Percentiles rank a stretch among this genome's conserved stretches.
Evolutionary conservation across 2,797 vertebrate genomes (phyloP).

Genomic region (Selene dorsalis): DNA sequence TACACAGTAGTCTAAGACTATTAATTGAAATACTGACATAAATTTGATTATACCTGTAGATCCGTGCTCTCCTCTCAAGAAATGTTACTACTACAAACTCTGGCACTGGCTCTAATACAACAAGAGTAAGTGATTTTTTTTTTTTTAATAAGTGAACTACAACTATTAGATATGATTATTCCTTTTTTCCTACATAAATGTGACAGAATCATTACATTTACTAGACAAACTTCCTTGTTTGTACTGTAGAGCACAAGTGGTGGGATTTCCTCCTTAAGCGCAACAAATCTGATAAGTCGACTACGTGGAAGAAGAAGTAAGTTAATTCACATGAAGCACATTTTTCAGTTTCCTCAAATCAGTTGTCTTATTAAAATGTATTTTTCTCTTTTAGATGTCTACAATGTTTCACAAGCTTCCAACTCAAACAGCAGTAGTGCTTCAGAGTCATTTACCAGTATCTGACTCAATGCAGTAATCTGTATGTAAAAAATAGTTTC

Average conservation of each 20-base stretch:
- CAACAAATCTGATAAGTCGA: constrained; percentile 80
- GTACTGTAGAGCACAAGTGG: constrained; percentile 81
- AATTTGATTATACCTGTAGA: constrained; percentile 74
- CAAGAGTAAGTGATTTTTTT: constrained; percentile 81
- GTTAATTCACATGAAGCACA: constrained; percentile 39
- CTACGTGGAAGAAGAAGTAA: constrained; percentile 86
- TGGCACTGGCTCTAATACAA: constrained; percentile 82
- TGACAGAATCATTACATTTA: not conserved
- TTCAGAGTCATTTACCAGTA: constrained; percentile 55
- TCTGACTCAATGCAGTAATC: constrained; percentile 26
- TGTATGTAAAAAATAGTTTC: not conserved
- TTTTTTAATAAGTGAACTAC: not conserved
- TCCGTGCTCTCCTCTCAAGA: constrained; percentile 84
- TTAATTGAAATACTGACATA: constrained; percentile 1
- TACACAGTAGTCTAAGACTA: not conserved
- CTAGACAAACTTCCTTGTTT: not conserved
- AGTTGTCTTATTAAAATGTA: not conserved
- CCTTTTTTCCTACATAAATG: not conserved
- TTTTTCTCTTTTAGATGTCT: constrained; percentile 63
- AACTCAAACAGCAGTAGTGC: constrained; percentile 35
- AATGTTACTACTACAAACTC: constrained; percentile 74
- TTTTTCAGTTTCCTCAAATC: not conserved
- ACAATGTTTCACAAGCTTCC: constrained; percentile 52
- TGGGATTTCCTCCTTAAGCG: constrained; percentile 78
- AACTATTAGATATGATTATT: not conserved